phyloP scores from a whole-genome alignment of 2,797 vertebrate species.

The Girardinus metallicus region DNA sequence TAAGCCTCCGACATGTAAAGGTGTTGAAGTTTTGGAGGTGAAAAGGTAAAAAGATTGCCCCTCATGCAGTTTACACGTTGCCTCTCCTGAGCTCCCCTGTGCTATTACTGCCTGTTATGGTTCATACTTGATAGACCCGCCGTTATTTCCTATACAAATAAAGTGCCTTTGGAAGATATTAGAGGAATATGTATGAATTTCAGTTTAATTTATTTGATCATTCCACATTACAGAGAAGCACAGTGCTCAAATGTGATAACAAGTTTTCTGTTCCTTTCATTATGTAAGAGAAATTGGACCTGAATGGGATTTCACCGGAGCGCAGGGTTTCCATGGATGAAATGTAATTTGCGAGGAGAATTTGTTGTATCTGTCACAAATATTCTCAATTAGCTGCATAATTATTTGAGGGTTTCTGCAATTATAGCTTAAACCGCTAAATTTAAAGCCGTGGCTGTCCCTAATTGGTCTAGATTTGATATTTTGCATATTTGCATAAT shows the following conservation, averaged over 20 bases:
- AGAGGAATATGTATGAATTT: conserved; percentile 98
- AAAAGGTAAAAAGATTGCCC: conserved; percentile 43
- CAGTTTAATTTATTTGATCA: conserved; percentile 99
- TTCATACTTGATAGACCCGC: conserved; percentile 80
- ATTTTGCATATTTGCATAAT: conserved; percentile 99
- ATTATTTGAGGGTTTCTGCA: conserved; percentile 99
- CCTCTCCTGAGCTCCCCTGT: conserved; percentile 40
- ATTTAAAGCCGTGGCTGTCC: conserved; percentile 97
- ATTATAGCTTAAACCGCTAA: conserved; percentile 98
- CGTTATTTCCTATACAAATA: conserved; percentile 91
- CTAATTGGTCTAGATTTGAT: conserved; percentile 99
- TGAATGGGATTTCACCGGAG: conserved; percentile 93
- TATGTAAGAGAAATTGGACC: conserved; percentile 98
- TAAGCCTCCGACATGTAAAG: conserved; percentile 13
- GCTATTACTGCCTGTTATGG: conserved; percentile 76
- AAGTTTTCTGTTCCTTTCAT: conserved; percentile 98
- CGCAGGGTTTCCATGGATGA: conserved; percentile 93
- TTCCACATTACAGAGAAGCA: conserved; percentile 96
- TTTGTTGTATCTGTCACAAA: conserved; percentile 99
- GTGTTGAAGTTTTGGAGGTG: conserved; percentile 68
- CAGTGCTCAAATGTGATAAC: conserved; percentile 98
- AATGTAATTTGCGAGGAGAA: conserved; percentile 99
- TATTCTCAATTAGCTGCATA: conserved; percentile 99
- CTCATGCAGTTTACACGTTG: conserved; percentile 21
- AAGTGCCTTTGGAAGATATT: conserved; percentile 90